Percentiles rank a stretch among this genome's conserved stretches.
These are phyloP conservation scores for Nyctibius bracteatus DNA, from an alignment of 2,113 vertebrate species.

Conservation along the genomic window DNA sequence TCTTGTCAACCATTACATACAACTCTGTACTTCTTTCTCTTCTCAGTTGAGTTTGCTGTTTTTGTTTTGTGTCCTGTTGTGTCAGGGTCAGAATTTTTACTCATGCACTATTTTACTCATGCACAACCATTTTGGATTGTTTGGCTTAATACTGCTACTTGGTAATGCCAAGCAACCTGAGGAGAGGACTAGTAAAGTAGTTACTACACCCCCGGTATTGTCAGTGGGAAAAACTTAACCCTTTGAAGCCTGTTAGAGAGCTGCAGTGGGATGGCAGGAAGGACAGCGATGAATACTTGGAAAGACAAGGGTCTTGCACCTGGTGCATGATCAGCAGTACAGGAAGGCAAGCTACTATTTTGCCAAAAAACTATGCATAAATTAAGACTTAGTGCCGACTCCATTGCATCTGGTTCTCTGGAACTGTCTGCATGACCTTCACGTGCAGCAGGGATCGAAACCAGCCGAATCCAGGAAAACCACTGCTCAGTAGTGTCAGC, in stretches of 20 bases:
- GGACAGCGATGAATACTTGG: neutral
- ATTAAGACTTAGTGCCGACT: neutral
- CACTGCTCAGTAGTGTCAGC: fast-evolving
- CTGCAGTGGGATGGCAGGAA: neutral
- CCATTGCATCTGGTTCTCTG: neutral
- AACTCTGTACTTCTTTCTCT: neutral
- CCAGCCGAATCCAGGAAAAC: neutral
- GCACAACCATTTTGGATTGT: neutral
- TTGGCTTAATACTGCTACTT: neutral
- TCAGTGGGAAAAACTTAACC: neutral
- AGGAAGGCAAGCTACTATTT: neutral
- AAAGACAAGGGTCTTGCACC: neutral
- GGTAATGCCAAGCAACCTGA: neutral
- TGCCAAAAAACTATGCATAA: neutral
- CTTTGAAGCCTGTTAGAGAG: neutral
- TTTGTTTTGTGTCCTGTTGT: neutral
- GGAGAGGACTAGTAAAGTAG: neutral
- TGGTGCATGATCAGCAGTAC: neutral
- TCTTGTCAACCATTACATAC: neutral
- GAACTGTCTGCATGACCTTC: fast-evolving
- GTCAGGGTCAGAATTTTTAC: neutral
- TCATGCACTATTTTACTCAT: neutral
- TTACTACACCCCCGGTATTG: neutral
- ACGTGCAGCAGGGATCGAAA: neutral
- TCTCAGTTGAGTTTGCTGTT: neutral